These are phyloP conservation scores for Conchocele bisecta DNA, from an alignment of 2,888 invertebrate species.

Conservation along the genomic window DNA sequence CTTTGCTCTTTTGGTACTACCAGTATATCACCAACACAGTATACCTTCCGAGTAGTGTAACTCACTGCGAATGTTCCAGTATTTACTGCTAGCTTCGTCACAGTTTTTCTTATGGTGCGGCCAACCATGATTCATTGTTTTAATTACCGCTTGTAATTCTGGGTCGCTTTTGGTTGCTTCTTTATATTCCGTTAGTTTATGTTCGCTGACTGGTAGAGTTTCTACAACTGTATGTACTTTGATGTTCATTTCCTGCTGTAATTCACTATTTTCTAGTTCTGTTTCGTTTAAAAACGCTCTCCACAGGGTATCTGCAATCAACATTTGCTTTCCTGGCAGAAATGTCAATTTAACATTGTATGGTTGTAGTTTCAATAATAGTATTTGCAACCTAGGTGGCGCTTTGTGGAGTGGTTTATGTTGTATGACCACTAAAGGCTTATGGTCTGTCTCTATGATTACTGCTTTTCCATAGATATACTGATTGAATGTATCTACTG, in stretches of 20 bases:
- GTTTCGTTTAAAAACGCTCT: constrained; percentile 24
- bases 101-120: constrained; percentile 4
- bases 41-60: constrained; percentile 15
- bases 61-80: constrained; percentile 16
- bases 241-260: constrained; percentile 16
- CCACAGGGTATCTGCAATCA: constrained; percentile 47
- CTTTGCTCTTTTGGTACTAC: constrained; percentile 15
- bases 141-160: background rate
- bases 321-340: constrained; percentile 47
- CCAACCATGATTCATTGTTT: constrained; percentile 18
- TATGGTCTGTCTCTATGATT: constrained; percentile 47
- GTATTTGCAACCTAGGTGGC: constrained; percentile 50
- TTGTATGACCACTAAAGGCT: constrained; percentile 46
- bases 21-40: constrained; percentile 15
- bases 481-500: constrained; percentile 48
- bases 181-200: background rate
- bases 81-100: background rate
- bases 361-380: constrained; percentile 47
- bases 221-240: constrained; percentile 19
- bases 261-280: background rate
- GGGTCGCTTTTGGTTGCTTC: constrained; percentile 5
- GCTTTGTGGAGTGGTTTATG: constrained; percentile 46
- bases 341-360: constrained; percentile 38
- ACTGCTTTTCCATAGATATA: constrained; percentile 40
- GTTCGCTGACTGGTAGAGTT: background rate